A percentile compares a stretch with the other conserved stretches of the same genome.
Conservation (phyloP, 2,797 vertebrate species). For the Lagocephalus sceleratus region DNA sequence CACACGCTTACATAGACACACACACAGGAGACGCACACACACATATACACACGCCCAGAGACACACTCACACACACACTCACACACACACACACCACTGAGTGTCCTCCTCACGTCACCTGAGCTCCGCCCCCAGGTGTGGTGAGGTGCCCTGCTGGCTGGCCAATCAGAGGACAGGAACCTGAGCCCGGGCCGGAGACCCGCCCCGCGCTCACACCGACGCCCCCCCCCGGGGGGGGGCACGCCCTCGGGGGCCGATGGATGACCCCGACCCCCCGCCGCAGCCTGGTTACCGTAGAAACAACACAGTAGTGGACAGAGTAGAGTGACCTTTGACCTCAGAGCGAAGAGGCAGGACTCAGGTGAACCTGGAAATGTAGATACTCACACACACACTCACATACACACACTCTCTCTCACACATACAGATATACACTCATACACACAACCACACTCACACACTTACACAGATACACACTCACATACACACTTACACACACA, state of each 20-base stretch:
- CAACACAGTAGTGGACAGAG: constrained; percentile 26
- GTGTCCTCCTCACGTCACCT: no score
- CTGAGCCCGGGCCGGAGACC: constrained; percentile 25
- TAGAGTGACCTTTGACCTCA: constrained; percentile 28
- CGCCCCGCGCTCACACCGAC: constrained; percentile 25
- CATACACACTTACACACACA: no score
- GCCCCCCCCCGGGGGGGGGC: constrained; percentile 2
- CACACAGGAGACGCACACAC: no score
- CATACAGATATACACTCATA: no score
- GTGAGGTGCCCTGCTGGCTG: constrained; percentile 60
- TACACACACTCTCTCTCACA: no score
- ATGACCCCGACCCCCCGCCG: constrained; percentile 10
- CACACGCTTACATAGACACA: no score
- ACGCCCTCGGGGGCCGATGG: background rate
- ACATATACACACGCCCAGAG: no score
- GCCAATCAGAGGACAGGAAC: constrained; percentile 61
- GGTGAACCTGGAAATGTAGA: background rate
- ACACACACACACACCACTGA: no score
- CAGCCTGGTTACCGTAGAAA: constrained; percentile 35
- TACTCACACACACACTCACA: background rate
- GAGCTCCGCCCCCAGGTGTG: constrained; percentile 58
- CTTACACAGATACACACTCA: no score
- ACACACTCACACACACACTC: no score
- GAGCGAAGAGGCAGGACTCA: constrained; percentile 6
- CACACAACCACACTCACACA: no score